These are phyloP conservation scores for Orcinus orca DNA, from an alignment of 2,113 vertebrate species.

Conservation along the genomic window DNA sequence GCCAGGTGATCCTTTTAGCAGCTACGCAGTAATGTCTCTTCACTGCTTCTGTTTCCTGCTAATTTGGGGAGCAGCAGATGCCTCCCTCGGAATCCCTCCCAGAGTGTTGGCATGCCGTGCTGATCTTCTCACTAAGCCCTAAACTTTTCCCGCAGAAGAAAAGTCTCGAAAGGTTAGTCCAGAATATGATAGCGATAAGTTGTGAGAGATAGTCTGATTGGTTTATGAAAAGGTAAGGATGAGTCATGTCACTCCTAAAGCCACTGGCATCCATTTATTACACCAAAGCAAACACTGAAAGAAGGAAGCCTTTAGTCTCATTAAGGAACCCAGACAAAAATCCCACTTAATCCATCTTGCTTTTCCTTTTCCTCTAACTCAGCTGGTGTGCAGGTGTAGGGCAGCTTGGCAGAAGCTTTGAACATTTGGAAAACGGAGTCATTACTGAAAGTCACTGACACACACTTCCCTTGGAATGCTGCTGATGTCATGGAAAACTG, in stretches of 20 bases:
- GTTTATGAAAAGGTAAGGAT: slow-evolving; percentile 51
- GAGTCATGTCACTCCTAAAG: slow-evolving; percentile 46
- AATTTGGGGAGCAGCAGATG: neutral
- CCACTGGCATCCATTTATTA: slow-evolving; percentile 53
- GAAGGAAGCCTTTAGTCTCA: slow-evolving; percentile 71
- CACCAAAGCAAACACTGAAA: slow-evolving; percentile 49
- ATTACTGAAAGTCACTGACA: slow-evolving; percentile 81
- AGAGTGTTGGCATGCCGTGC: neutral
- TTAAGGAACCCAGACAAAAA: slow-evolving; percentile 77
- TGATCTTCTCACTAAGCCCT: neutral
- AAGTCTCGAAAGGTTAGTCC: neutral
- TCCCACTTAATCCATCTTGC: slow-evolving; percentile 76
- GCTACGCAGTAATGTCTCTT: neutral
- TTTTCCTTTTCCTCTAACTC: slow-evolving; percentile 75
- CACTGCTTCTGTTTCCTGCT: slow-evolving; percentile 12
- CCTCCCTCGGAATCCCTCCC: neutral
- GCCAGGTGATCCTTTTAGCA: neutral
- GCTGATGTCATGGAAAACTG: slow-evolving; percentile 85
- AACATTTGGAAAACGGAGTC: slow-evolving; percentile 70
- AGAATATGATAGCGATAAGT: slow-evolving; percentile 41
- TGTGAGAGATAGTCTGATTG: neutral
- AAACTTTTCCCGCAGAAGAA: neutral
- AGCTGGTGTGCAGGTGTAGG: slow-evolving; percentile 82
- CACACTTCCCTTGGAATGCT: slow-evolving; percentile 79
- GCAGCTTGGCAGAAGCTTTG: slow-evolving; percentile 75